Evolutionary conservation across 2,797 vertebrate species (phyloP).

Genomic region (Leucoraja ocellata): DNA sequence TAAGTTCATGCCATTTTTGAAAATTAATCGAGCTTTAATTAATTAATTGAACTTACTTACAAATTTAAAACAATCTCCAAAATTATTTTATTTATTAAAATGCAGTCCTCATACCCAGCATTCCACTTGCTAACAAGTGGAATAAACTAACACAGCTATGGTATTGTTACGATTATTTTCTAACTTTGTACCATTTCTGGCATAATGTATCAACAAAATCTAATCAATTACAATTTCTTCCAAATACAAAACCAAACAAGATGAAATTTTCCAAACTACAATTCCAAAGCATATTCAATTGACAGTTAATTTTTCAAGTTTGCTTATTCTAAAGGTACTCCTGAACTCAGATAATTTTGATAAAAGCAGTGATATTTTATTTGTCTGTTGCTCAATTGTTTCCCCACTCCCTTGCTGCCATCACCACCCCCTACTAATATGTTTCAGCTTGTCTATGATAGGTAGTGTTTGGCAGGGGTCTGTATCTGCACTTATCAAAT

Average conservation of each 20-base stretch:
- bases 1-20: too few species aligned
- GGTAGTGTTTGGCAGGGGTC: neutral
- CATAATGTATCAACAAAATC: neutral
- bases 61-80: too few species aligned
- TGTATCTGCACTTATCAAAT: neutral
- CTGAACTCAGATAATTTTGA: too few species aligned
- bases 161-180: too few species aligned
- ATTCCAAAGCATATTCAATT: neutral
- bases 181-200: too few species aligned
- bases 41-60: too few species aligned
- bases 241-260: neutral
- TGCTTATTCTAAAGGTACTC: neutral
- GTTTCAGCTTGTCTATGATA: neutral
- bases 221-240: neutral
- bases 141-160: too few species aligned
- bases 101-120: too few species aligned
- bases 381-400: neutral
- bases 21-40: too few species aligned
- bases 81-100: too few species aligned
- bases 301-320: neutral
- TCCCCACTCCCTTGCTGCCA: neutral
- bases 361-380: neutral
- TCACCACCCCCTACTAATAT: too few species aligned
- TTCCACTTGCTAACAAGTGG: too few species aligned
- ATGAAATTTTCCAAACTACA: neutral